Percentiles rank a stretch among this genome's conserved stretches.
Conservation (phyloP, 2,113 vertebrate genomes). For the Chaetops frenatus region DNA sequence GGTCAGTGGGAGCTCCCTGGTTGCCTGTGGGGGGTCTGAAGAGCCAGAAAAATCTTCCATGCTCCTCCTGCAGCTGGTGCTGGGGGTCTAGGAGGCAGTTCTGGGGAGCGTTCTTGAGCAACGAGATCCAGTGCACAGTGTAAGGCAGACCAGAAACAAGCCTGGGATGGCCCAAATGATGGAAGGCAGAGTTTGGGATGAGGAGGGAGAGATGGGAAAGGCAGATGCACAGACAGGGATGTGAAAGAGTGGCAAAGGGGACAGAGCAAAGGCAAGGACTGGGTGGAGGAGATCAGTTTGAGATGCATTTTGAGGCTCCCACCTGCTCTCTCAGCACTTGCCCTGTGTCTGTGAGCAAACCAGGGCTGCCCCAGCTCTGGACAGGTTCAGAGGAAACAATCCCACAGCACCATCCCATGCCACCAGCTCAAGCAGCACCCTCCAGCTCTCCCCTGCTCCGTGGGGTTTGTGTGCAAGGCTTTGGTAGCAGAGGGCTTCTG, state of each 20-base stretch:
- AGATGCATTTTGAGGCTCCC: not conserved
- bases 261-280: not conserved
- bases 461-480: not conserved
- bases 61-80: not conserved
- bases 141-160: not conserved
- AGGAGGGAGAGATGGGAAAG: not conserved
- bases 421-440: not conserved
- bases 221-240: not conserved
- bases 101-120: not conserved
- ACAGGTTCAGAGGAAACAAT: not conserved
- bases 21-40: not conserved
- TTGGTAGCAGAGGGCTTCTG: not conserved
- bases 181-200: not conserved
- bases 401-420: not conserved
- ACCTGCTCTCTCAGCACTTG: not conserved
- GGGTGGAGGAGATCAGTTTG: not conserved
- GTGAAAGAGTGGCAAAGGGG: not conserved
- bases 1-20: not conserved
- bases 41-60: not conserved
- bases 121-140: not conserved
- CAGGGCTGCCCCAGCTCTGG: not conserved
- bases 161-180: not conserved
- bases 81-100: too few species aligned
- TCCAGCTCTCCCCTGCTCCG: rapidly evolving
- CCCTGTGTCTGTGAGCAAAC: not conserved